Conservation (phyloP, 2,113 vertebrate species). For the Apistogramma diplotaenia region DNA sequence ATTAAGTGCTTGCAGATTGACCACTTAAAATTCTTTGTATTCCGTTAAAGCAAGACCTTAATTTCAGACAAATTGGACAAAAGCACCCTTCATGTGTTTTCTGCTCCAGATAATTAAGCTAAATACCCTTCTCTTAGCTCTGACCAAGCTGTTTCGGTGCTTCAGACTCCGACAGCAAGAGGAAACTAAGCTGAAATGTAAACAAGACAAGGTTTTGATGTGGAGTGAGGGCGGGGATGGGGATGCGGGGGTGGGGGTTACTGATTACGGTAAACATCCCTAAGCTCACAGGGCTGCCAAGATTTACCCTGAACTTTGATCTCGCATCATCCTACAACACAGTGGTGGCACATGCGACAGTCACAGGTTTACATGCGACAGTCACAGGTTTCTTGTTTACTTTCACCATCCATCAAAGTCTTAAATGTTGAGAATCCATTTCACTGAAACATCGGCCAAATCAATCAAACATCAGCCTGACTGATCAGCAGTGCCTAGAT, state of each 20-base stretch:
- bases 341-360: background rate
- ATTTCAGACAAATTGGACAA: background rate
- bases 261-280: background rate
- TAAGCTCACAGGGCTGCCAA: background rate
- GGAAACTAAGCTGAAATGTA: background rate
- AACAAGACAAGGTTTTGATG: too few relatives aligned
- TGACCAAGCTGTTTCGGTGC: background rate
- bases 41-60: background rate
- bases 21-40: background rate
- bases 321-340: background rate
- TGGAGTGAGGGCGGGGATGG: too few relatives aligned
- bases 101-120: background rate
- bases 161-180: background rate
- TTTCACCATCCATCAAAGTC: background rate
- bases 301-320: background rate
- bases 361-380: background rate
- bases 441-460: background rate
- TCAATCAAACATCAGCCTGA: background rate
- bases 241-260: background rate
- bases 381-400: background rate
- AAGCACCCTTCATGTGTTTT: background rate
- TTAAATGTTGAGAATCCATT: background rate
- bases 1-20: background rate
- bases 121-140: background rate
- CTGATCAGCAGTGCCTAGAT: background rate